Evolutionary conservation across 2,888 invertebrate genomes (phyloP).

Genomic region (Teinopalpus imperialis): DNA sequence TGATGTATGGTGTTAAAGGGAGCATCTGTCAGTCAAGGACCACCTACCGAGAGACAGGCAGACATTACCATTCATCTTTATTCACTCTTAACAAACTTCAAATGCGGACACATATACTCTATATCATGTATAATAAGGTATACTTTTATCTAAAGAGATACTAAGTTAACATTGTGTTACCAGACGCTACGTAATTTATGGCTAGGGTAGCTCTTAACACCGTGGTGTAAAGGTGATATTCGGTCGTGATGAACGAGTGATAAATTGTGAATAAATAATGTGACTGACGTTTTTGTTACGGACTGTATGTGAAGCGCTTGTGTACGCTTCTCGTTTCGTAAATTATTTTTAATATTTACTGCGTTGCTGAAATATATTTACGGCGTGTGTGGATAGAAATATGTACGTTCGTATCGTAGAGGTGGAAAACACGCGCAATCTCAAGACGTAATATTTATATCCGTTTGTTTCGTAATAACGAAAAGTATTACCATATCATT

Average conservation of each 20-base stretch:
- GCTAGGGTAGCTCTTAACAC: slow-evolving; percentile 48
- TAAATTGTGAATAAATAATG: slow-evolving; percentile 54
- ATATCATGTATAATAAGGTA: slow-evolving; percentile 26
- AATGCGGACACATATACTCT: slow-evolving; percentile 13
- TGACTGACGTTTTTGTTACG: slow-evolving; percentile 49
- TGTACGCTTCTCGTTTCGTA: slow-evolving; percentile 41
- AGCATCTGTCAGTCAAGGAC: slow-evolving; percentile 74
- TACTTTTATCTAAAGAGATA: slow-evolving; percentile 22
- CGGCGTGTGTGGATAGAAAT: slow-evolving; percentile 11
- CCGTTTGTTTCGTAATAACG: too few species aligned
- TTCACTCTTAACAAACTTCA: slow-evolving; percentile 41
- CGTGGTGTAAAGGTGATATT: slow-evolving; percentile 50
- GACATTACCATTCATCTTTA: slow-evolving; percentile 75
- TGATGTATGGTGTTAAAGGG: slow-evolving; percentile 51
- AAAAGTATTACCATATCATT: too few species aligned
- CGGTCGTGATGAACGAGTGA: slow-evolving; percentile 46
- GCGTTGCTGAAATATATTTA: slow-evolving; percentile 15
- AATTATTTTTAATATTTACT: slow-evolving; percentile 32
- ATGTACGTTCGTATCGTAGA: too few species aligned
- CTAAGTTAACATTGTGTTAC: slow-evolving; percentile 31
- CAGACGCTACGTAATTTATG: slow-evolving; percentile 59
- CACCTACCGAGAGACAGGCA: slow-evolving; percentile 68
- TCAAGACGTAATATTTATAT: too few species aligned
- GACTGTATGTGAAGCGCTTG: slow-evolving; percentile 17
- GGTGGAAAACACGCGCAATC: too few species aligned